These are phyloP conservation scores for Frankliniella intonsa DNA, from an alignment of 2,888 invertebrate genomes.

Conservation along the genomic window DNA sequence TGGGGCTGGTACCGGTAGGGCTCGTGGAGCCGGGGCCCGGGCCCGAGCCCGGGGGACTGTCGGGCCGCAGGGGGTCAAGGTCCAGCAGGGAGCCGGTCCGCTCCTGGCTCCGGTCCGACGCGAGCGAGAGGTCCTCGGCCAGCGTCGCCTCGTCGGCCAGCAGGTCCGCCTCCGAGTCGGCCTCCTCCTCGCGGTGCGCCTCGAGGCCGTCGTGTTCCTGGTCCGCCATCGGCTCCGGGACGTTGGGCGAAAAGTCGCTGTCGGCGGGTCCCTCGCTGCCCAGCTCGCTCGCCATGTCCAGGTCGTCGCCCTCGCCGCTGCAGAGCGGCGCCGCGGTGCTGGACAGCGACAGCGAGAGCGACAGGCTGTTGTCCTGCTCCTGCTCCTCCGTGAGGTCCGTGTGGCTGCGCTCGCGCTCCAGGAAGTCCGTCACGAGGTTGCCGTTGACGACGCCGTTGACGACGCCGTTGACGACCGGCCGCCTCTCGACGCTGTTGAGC, in stretches of 20 bases:
- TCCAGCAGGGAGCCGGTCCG: conserved; percentile 7
- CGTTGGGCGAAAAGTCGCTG: conserved; percentile 26
- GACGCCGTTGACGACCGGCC: conserved; percentile 28
- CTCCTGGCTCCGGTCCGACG: conserved; percentile 28
- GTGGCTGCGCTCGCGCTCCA: conserved; percentile 35
- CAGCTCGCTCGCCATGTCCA: conserved; percentile 18
- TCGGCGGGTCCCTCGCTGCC: conserved; percentile 25
- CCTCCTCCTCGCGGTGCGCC: conserved; percentile 28
- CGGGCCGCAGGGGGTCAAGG: conserved; percentile 25
- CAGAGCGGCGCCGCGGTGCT: conserved; percentile 31
- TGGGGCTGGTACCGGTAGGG: conserved; percentile 32
- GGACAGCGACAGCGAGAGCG: conserved; percentile 19
- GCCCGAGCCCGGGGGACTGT: not conserved
- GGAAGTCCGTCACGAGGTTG: conserved; percentile 34
- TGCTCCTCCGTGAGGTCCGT: conserved; percentile 30
- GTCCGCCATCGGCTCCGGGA: conserved; percentile 18
- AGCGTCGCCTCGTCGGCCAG: conserved; percentile 32
- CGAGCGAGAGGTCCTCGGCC: conserved; percentile 29
- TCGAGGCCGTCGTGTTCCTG: conserved; percentile 29
- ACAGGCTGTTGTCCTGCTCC: conserved; percentile 28
- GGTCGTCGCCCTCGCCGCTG: conserved; percentile 18
- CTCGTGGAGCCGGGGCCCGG: not conserved
- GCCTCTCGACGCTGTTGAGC: conserved; percentile 8
- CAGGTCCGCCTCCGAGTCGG: not conserved
- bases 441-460: conserved; percentile 35